Percentiles rank a stretch among this genome's conserved stretches.
These are phyloP conservation scores for Patiria miniata DNA, from an alignment of 35 echinoderm and acorn worm genomes.

Conservation along the genomic window DNA sequence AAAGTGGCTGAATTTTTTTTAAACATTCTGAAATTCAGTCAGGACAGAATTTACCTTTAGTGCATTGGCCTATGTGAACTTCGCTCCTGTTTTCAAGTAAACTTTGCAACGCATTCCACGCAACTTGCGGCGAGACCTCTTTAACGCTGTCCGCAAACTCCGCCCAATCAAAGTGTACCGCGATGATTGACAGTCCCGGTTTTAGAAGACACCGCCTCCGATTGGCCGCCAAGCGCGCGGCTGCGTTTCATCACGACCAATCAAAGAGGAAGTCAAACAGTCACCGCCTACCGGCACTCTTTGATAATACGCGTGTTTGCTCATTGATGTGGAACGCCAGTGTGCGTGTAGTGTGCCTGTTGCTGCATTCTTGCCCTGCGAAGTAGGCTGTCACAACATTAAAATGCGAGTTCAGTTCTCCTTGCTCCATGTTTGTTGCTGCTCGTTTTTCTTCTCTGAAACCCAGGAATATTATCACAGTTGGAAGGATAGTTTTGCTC, in stretches of 20 bases:
- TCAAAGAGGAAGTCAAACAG: not conserved
- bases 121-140: not conserved
- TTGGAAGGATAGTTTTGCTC: too few relatives aligned
- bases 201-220: not conserved
- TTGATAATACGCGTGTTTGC: conserved; percentile 5
- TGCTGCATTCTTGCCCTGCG: not conserved
- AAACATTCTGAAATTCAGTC: too few relatives aligned
- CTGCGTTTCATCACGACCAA: conserved; percentile 17
- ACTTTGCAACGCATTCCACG: too few relatives aligned
- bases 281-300: conserved; percentile 22
- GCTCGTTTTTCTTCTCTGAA: not conserved
- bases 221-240: conserved; percentile 13
- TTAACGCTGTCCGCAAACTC: not conserved
- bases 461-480: not conserved
- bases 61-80: too few relatives aligned
- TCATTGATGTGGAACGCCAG: conserved; percentile 6
- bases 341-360: not conserved
- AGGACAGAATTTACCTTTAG: too few relatives aligned
- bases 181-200: conserved; percentile 8
- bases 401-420: not conserved
- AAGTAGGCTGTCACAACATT: not conserved
- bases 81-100: too few relatives aligned
- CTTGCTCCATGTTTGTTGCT: not conserved
- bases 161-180: conserved; percentile 1
- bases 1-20: too few relatives aligned